Conservation (phyloP, 2,113 vertebrate genomes). For the Leptocoma aspasia region DNA sequence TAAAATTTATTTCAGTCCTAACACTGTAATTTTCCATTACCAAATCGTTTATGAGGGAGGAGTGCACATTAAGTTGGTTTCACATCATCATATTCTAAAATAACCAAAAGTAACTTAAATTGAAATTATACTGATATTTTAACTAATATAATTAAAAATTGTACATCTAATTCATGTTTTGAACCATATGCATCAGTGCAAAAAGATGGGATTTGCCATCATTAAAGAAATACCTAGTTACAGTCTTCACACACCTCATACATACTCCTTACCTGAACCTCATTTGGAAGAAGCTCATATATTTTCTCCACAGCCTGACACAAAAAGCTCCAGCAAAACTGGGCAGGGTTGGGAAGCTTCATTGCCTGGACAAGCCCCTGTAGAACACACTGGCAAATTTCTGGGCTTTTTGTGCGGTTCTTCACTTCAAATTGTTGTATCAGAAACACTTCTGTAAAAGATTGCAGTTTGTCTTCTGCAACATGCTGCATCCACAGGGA, state of each 20-base stretch:
- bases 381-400: conserved; percentile 76
- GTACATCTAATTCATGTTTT: not conserved
- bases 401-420: not conserved
- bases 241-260: not conserved
- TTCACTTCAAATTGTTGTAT: conserved; percentile 77
- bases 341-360: conserved; percentile 83
- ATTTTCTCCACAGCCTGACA: conserved; percentile 81
- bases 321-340: conserved; percentile 83
- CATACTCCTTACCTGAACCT: conserved; percentile 79
- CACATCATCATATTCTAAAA: not conserved
- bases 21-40: not conserved
- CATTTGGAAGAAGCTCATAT: conserved; percentile 83
- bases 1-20: not conserved
- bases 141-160: not conserved
- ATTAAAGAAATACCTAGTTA: not conserved
- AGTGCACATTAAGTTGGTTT: not conserved
- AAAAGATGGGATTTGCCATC: not conserved
- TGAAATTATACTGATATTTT: not conserved
- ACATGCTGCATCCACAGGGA: conserved; percentile 90
- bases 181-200: not conserved
- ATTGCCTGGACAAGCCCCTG: conserved; percentile 84
- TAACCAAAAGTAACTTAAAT: not conserved
- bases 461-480: conserved; percentile 87
- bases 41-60: not conserved
- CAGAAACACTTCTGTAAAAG: conserved; percentile 79